phyloP scores from a whole-genome alignment of 2,888 invertebrate genomes.

The Eupithecia inturbata region DNA sequence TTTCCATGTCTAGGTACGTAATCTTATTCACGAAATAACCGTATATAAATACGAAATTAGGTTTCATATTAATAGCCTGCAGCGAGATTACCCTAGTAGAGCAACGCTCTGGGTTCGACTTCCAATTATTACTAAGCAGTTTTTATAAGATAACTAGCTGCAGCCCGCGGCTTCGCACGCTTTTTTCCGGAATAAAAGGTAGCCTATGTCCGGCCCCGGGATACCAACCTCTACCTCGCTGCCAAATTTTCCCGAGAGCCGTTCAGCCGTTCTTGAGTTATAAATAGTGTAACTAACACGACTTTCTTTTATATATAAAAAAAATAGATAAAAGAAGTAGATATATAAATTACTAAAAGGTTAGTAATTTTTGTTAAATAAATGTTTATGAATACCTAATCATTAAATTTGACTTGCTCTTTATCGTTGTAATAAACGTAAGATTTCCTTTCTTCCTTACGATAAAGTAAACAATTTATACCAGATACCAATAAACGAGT shows the following conservation, averaged over 20 bases:
- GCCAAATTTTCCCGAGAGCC: too few relatives aligned
- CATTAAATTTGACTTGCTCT: background rate
- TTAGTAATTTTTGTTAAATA: background rate
- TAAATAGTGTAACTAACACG: too few relatives aligned
- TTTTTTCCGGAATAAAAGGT: too few relatives aligned
- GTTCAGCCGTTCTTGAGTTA: too few relatives aligned
- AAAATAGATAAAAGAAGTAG: too few relatives aligned
- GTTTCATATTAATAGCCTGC: background rate
- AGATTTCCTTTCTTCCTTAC: background rate
- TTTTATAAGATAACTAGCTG: background rate
- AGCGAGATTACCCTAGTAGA: background rate
- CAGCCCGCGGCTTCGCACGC: too few relatives aligned
- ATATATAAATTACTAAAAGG: background rate
- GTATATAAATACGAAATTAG: background rate
- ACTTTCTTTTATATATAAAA: too few relatives aligned
- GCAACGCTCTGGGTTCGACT: background rate
- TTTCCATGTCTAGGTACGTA: background rate
- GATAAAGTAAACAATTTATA: background rate
- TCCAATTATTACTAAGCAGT: background rate
- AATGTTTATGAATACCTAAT: background rate
- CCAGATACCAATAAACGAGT: conserved; percentile 5
- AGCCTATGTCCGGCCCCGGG: too few relatives aligned
- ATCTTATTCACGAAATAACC: conserved; percentile 2
- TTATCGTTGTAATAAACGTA: background rate
- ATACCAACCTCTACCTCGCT: too few relatives aligned